phyloP scores from a whole-genome alignment of 2,797 vertebrate genomes.

The Eulemur mongoz region DNA sequence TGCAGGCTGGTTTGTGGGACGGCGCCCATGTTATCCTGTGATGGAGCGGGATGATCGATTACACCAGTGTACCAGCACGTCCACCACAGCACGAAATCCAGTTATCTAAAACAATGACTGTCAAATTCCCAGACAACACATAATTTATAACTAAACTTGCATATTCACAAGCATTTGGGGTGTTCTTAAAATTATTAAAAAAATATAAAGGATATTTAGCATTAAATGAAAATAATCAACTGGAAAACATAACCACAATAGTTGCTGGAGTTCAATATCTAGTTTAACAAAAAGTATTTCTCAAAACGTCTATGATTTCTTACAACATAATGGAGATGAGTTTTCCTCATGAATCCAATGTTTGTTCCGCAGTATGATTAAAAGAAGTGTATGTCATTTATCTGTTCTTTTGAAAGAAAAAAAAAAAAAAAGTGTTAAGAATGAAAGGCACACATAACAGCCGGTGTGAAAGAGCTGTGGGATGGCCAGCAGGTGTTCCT shows the following conservation, averaged over 20 bases:
- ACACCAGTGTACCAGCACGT: not conserved
- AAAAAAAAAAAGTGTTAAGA: not conserved
- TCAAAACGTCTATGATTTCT: constrained; percentile 66
- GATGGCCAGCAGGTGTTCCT: constrained; percentile 66
- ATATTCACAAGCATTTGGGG: constrained; percentile 69
- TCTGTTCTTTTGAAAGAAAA: too few species aligned
- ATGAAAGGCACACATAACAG: constrained; percentile 72
- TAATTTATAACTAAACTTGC: constrained; percentile 65
- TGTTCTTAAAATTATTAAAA: constrained; percentile 75
- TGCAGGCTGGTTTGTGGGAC: constrained; percentile 68
- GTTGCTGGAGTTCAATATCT: constrained; percentile 73
- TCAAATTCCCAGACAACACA: constrained; percentile 71
- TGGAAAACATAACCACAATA: constrained; percentile 64
- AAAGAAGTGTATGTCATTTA: too few species aligned
- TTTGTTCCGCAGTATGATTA: constrained; percentile 19
- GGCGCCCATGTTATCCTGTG: not conserved
- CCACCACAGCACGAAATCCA: constrained; percentile 72
- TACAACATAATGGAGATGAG: constrained; percentile 65
- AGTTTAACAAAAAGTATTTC: constrained; percentile 69
- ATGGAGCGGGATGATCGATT: not conserved
- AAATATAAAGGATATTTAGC: constrained; percentile 76
- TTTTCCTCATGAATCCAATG: constrained; percentile 40
- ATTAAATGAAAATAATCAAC: constrained; percentile 74
- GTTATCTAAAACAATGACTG: constrained; percentile 30
- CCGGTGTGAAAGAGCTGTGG: constrained; percentile 59